Percentiles rank a stretch among this genome's conserved stretches.
Conservation (phyloP, 2,888 invertebrate species). For the Pseudolycoriella hygida region DNA sequence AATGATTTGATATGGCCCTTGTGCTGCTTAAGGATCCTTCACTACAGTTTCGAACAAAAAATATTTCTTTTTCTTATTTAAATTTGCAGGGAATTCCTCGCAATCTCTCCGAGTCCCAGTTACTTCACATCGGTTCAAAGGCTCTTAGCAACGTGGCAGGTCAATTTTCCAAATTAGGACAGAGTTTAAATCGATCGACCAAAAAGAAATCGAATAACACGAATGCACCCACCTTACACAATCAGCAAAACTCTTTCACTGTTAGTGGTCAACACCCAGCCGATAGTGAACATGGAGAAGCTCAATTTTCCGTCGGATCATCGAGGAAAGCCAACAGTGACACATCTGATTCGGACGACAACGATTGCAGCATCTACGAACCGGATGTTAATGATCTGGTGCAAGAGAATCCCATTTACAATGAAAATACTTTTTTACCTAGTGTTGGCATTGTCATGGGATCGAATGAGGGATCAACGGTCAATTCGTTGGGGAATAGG, state of each 20-base stretch:
- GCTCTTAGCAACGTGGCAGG: conserved; percentile 73
- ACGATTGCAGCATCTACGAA: conserved; percentile 42
- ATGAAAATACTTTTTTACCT: conserved; percentile 38
- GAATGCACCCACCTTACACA: not conserved
- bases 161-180: conserved; percentile 64
- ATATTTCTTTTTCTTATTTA: too few species aligned
- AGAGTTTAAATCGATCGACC: conserved; percentile 25
- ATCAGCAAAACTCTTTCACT: conserved; percentile 11
- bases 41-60: too few species aligned
- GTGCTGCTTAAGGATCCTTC: too few species aligned
- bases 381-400: conserved; percentile 18
- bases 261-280: conserved; percentile 17
- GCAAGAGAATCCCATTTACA: conserved; percentile 29
- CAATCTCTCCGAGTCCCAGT: conserved; percentile 79
- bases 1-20: too few species aligned
- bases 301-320: conserved; percentile 19
- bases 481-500: conserved; percentile 25
- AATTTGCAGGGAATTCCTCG: conserved; percentile 32
- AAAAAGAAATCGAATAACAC: conserved; percentile 25
- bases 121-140: conserved; percentile 66
- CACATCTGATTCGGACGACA: conserved; percentile 43
- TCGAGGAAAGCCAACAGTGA: conserved; percentile 19
- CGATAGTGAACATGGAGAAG: conserved; percentile 16
- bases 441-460: conserved; percentile 47
- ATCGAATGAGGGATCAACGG: conserved; percentile 15